Base-by-base conservation (phyloP, 2,113 vertebrate species). In the Paedocypris sp. region DNA sequence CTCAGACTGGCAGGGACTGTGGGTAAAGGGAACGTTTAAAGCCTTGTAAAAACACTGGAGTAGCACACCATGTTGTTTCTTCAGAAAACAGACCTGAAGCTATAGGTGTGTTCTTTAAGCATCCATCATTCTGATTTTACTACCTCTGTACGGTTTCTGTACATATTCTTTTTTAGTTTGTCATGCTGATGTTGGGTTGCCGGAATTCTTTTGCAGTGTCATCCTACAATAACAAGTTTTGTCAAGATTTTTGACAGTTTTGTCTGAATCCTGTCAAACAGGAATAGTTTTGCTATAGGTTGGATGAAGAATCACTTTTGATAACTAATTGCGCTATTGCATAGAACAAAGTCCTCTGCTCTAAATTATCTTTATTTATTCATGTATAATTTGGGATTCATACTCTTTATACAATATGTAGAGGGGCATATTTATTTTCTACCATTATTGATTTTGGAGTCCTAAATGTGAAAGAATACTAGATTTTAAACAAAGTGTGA, bases 1-100 rank as follows among this genome's bases (percentile, higher is more conserved):
- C 68, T 64, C 54, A 59, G 69, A 43, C 74, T 50, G 72, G 69
- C 57, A 58, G 29, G 51, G 60, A 43, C 66, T 51, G 12, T 38
- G 52, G 51, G 49, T 43, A 48, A 58, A 53, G 4, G 35, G 56
- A 65, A 56, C 49, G 38, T 16, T 10, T 51, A 15, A 39, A 60
- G 33, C 22, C 12, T 36, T 13, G 33, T 23, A 47, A 38, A 45
- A 63, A 26, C 39, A n/a, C 8, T 2, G 15, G 16, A 22, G 1
- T 25, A 38, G 38, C 2, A n/a, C n/a, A n/a, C n/a, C n/a, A n/a
- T n/a, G 15, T 18, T 16, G 15, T 8, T 5, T 39, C 15, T 16
- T 9, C 3, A 8, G 31, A n/a, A 42, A 9, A 43, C 10, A 54
- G 22, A 29, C 15, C 35, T 41, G 15, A 18, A 18, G 4, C 4